Percentiles rank a stretch among this genome's conserved stretches.
Conservation (phyloP, 2,888 invertebrate genomes). For the Melitaea athalia region DNA sequence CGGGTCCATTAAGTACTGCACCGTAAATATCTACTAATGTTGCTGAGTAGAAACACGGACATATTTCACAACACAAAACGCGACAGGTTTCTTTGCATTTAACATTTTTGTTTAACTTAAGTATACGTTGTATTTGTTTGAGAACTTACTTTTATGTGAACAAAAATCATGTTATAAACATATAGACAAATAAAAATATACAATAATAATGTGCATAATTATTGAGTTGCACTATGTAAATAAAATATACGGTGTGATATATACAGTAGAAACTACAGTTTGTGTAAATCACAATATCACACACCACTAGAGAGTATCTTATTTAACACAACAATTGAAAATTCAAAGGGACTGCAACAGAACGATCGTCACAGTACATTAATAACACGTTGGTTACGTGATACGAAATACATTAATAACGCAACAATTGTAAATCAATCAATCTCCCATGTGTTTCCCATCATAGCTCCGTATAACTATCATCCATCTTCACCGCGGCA, state of each 20-base stretch:
- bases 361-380: slow-evolving; percentile 18
- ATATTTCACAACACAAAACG: slow-evolving; percentile 21
- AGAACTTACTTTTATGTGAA: neutral
- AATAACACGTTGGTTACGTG: slow-evolving; percentile 20
- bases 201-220: too few relatives aligned
- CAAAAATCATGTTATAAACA: neutral
- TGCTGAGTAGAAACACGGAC: slow-evolving; percentile 35
- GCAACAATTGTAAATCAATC: slow-evolving; percentile 32
- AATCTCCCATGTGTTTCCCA: slow-evolving; percentile 32
- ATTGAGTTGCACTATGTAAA: neutral
- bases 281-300: neutral
- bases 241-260: neutral
- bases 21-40: slow-evolving; percentile 48
- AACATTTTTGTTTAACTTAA: slow-evolving; percentile 2
- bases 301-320: neutral
- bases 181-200: neutral
- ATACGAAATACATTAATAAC: slow-evolving; percentile 18
- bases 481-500: slow-evolving; percentile 48
- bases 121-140: neutral
- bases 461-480: slow-evolving; percentile 26
- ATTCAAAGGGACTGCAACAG: slow-evolving; percentile 14
- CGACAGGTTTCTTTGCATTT: neutral
- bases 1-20: slow-evolving; percentile 46
- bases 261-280: neutral
- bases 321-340: slow-evolving; percentile 5